Conservation (phyloP, 2,113 vertebrate species). For the Tyrannus savana region DNA sequence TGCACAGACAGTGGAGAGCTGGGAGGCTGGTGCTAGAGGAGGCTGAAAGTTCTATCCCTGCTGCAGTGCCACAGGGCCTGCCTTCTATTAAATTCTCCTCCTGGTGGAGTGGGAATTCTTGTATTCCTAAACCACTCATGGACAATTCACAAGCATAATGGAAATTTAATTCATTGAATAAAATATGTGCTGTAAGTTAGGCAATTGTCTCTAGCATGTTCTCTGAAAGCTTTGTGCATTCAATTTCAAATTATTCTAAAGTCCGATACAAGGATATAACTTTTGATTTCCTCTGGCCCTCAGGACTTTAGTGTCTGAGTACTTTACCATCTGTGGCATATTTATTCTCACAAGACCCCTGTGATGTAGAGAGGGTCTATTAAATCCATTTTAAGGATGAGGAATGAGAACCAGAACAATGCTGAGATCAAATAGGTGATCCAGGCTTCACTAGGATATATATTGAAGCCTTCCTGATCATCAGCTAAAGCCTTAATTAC, state of each 20-base stretch:
- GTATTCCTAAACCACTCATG: not conserved
- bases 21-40: not conserved
- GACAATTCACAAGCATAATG: conserved; percentile 34
- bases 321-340: conserved; percentile 42
- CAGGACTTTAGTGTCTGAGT: not conserved
- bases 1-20: not conserved
- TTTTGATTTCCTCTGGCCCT: conserved; percentile 45
- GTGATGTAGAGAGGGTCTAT: conserved; percentile 6
- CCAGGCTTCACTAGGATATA: not conserved
- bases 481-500: not conserved
- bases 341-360: conserved; percentile 27
- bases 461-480: not conserved
- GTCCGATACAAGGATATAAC: conserved; percentile 25
- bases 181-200: conserved; percentile 27
- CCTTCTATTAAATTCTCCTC: conserved; percentile 4
- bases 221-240: conserved; percentile 25
- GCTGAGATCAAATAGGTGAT: not conserved
- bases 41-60: not conserved
- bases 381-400: conserved; percentile 23
- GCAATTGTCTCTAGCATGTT: conserved; percentile 8
- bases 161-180: conserved; percentile 44
- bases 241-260: not conserved
- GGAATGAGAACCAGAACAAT: not conserved
- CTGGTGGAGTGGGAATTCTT: conserved; percentile 19
- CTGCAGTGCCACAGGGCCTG: not conserved